Evolutionary conservation across 2,113 vertebrate genomes (phyloP).

Genomic region (Neogale vison): DNA sequence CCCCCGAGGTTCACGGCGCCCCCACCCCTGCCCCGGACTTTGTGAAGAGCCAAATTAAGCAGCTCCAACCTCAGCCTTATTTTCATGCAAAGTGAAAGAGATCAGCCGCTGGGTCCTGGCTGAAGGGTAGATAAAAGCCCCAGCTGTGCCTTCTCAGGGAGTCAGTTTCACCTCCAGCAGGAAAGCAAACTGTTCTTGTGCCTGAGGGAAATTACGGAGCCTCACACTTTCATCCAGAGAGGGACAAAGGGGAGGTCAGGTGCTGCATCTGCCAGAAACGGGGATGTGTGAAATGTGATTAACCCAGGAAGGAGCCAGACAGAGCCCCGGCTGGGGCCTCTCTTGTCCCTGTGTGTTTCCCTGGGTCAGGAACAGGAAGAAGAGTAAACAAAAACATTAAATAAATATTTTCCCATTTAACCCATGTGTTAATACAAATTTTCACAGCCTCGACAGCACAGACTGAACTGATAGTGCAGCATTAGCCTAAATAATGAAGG

Average conservation of each 20-base stretch:
- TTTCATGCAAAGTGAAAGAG: constrained; percentile 72
- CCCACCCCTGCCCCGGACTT: not conserved
- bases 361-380: constrained; percentile 55
- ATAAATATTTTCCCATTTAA: constrained; percentile 65
- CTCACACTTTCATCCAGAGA: constrained; percentile 72
- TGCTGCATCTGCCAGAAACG: constrained; percentile 57
- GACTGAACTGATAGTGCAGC: constrained; percentile 38
- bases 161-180: constrained; percentile 68
- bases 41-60: not conserved
- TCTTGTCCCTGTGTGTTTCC: constrained; percentile 24
- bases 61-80: constrained; percentile 40
- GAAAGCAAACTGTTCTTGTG: constrained; percentile 71
- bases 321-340: not conserved
- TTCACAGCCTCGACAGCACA: not conserved
- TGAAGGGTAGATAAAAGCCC: constrained; percentile 71
- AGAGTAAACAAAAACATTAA: constrained; percentile 66
- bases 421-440: constrained; percentile 62
- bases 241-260: constrained; percentile 76
- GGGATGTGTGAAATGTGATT: constrained; percentile 72
- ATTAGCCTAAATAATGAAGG: constrained; percentile 52
- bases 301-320: constrained; percentile 65
- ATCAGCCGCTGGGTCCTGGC: not conserved
- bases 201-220: constrained; percentile 69
- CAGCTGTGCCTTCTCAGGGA: constrained; percentile 63
- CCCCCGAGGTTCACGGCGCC: not conserved